Conservation (phyloP, 2,888 invertebrate species). For the Calameuta pallipes region DNA sequence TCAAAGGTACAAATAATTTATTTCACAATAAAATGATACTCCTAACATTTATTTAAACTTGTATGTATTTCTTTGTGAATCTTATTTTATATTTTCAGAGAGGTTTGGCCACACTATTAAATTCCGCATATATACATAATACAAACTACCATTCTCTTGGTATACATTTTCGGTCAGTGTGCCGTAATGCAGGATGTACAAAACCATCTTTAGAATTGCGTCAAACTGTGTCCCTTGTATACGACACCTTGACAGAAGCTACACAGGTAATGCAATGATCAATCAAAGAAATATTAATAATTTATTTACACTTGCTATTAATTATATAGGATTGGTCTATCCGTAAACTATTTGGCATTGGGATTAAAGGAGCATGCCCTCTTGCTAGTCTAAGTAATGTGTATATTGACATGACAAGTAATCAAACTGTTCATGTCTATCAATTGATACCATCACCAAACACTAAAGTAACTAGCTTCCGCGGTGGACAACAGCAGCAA, state of each 20-base stretch:
- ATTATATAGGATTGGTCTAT: constrained; percentile 85
- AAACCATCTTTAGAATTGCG: constrained; percentile 81
- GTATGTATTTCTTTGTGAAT: not conserved
- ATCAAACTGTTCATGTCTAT: constrained; percentile 71
- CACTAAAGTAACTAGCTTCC: constrained; percentile 70
- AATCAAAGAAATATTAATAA: not conserved
- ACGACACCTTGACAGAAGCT: constrained; percentile 74
- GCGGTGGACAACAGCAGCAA: constrained; percentile 76
- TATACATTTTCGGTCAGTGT: constrained; percentile 85
- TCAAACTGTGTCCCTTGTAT: constrained; percentile 88
- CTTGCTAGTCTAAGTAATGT: constrained; percentile 82
- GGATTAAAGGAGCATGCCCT: constrained; percentile 84
- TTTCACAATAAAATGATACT: not conserved
- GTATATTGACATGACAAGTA: constrained; percentile 82
- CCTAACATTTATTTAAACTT: not conserved
- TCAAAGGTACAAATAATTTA: constrained; percentile 70
- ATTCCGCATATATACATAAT: constrained; percentile 91
- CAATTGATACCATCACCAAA: constrained; percentile 75
- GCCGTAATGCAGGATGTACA: constrained; percentile 72
- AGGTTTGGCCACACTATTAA: constrained; percentile 88
- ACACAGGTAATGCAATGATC: constrained; percentile 43
- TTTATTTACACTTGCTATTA: constrained; percentile 60
- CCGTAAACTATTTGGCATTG: constrained; percentile 87
- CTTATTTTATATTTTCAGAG: constrained; percentile 63
- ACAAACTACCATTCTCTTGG: constrained; percentile 93